Evolutionary conservation across 2,888 invertebrate genomes (phyloP).

Genomic region (Morpho achilles): DNA sequence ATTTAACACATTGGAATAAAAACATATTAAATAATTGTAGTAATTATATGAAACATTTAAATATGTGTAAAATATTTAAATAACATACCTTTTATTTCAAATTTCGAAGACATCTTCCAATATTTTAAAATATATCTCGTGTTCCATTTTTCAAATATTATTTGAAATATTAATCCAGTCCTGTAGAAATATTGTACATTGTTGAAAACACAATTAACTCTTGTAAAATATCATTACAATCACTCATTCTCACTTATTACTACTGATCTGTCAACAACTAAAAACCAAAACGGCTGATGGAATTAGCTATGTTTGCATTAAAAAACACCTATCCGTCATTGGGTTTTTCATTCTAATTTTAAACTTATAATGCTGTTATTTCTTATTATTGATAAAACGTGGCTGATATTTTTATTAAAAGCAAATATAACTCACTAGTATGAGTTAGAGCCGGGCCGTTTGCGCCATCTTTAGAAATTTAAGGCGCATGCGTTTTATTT

Average conservation of each 20-base stretch:
- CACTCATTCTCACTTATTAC: constrained; percentile 48
- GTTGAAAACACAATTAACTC: constrained; percentile 17
- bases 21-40: too few species aligned
- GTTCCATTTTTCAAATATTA: background rate
- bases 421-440: constrained; percentile 44
- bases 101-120: too few species aligned
- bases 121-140: too few species aligned
- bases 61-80: too few species aligned
- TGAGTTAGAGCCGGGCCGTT: constrained; percentile 36
- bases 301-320: constrained; percentile 9
- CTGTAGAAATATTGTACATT: background rate
- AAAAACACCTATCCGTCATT: constrained; percentile 1
- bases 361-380: background rate
- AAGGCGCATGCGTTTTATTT: constrained; percentile 47
- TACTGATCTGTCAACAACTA: constrained; percentile 53
- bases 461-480: constrained; percentile 49
- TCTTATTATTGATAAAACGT: background rate
- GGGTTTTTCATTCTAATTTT: background rate
- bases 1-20: too few species aligned
- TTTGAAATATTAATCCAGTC: background rate
- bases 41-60: too few species aligned
- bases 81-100: too few species aligned
- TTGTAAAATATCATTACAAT: constrained; percentile 37
- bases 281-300: constrained; percentile 8
- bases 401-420: constrained; percentile 31